These are phyloP conservation scores for Ptiloglossa arizonensis DNA, from an alignment of 1,140 invertebrate genomes.

Conservation along the genomic window DNA sequence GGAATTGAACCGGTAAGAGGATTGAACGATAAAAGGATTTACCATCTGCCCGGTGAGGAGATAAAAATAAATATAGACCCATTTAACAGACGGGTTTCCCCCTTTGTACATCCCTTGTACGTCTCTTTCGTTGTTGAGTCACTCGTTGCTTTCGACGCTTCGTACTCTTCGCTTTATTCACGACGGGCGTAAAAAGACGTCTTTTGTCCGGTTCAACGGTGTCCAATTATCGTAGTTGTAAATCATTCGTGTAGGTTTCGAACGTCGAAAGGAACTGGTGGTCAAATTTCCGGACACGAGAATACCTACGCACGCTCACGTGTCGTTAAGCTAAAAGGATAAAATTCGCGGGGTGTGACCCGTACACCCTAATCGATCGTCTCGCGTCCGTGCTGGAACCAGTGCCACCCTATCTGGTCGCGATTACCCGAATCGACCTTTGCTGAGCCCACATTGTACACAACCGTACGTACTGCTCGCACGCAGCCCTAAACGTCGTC, in stretches of 20 bases:
- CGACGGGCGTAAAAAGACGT: neutral
- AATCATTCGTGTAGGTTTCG: neutral
- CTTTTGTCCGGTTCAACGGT: neutral
- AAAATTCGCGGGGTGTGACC: constrained; percentile 20
- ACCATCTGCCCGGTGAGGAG: neutral
- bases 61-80: constrained; percentile 26
- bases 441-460: neutral
- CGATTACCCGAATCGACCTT: constrained; percentile 21
- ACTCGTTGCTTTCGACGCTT: neutral
- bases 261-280: no score
- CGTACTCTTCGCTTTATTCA: no score
- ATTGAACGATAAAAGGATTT: constrained; percentile 42
- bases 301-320: neutral
- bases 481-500: neutral
- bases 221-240: neutral
- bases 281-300: neutral
- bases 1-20: constrained; percentile 36
- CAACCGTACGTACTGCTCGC: neutral
- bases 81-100: no score
- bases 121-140: neutral
- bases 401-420: neutral
- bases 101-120: no score
- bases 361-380: constrained; percentile 21
- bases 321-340: constrained; percentile 4
- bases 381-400: neutral